A percentile compares a stretch with the other conserved stretches of the same genome.
These are phyloP conservation scores for Geodia barretti DNA, from an alignment of 37 sponge, comb jelly and placozoan species.

Conservation along the genomic window DNA sequence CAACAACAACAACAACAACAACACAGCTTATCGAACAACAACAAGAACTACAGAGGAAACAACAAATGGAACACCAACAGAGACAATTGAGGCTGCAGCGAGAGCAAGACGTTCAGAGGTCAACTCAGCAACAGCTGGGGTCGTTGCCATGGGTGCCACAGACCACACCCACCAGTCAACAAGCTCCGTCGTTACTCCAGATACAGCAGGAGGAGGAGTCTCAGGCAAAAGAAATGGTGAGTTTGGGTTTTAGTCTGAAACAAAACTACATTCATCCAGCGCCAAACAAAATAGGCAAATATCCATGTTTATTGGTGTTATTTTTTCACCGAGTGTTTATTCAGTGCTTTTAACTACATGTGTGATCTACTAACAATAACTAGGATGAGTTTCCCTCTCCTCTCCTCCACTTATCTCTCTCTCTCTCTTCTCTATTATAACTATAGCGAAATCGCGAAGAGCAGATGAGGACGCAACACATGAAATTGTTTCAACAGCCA, in stretches of 20 bases:
- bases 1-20: slow-evolving; percentile 1
- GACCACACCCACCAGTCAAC: background rate
- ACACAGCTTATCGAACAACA: background rate
- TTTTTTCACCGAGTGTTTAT: too few relatives aligned
- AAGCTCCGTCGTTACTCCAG: slow-evolving; percentile 52
- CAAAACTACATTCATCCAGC: too few relatives aligned
- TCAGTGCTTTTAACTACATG: too few relatives aligned
- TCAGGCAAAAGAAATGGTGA: slow-evolving; percentile 7
- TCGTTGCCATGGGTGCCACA: background rate
- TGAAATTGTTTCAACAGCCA: background rate
- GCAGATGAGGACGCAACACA: slow-evolving; percentile 4
- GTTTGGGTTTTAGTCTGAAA: too few relatives aligned
- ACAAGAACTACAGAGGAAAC: slow-evolving; percentile 11
- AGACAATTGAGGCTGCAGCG: slow-evolving; percentile 1
- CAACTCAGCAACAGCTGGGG: too few relatives aligned
- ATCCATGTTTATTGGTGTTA: too few relatives aligned
- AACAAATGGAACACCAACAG: slow-evolving; percentile 13
- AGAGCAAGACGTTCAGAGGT: too few relatives aligned
- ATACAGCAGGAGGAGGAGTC: slow-evolving; percentile 75
- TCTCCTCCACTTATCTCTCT: background rate
- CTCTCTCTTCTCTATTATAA: background rate
- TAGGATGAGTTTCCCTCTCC: background rate
- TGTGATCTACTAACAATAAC: background rate
- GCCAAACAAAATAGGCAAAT: too few relatives aligned
- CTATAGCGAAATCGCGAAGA: slow-evolving; percentile 31